Percentiles rank a stretch among this genome's conserved stretches.
Conservation (phyloP, 2,797 vertebrate species). For the Myotis myotis region DNA sequence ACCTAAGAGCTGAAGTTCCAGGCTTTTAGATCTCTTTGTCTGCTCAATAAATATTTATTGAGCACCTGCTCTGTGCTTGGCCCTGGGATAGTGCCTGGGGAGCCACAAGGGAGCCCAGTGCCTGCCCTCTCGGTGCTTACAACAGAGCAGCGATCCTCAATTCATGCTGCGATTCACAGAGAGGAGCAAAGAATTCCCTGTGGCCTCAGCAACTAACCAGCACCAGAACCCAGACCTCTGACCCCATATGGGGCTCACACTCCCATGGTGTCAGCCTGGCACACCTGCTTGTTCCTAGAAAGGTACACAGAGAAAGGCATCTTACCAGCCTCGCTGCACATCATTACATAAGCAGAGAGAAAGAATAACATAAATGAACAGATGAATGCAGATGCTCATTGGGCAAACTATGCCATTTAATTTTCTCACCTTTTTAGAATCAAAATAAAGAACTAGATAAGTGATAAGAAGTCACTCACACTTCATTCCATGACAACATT, state of each 20-base stretch:
- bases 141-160: neutral
- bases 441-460: conserved; percentile 51
- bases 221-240: neutral
- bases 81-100: neutral
- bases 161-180: neutral
- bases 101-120: neutral
- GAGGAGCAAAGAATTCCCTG: neutral
- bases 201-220: neutral
- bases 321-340: neutral
- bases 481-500: neutral
- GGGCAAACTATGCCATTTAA: conserved; percentile 21
- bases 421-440: conserved; percentile 52
- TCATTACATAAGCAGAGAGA: conserved; percentile 9
- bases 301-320: conserved; percentile 14
- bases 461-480: neutral
- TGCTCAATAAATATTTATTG: conserved; percentile 39
- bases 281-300: conserved; percentile 1
- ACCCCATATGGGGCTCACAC: neutral
- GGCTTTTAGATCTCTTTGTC: conserved; percentile 34
- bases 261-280: neutral
- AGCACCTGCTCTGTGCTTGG: neutral
- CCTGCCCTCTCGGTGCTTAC: neutral
- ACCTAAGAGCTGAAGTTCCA: neutral
- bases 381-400: neutral
- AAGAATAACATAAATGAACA: conserved; percentile 24